Evolutionary conservation across 1,140 invertebrate genomes (phyloP).

Genomic region (Gonioctena quinquepunctata): DNA sequence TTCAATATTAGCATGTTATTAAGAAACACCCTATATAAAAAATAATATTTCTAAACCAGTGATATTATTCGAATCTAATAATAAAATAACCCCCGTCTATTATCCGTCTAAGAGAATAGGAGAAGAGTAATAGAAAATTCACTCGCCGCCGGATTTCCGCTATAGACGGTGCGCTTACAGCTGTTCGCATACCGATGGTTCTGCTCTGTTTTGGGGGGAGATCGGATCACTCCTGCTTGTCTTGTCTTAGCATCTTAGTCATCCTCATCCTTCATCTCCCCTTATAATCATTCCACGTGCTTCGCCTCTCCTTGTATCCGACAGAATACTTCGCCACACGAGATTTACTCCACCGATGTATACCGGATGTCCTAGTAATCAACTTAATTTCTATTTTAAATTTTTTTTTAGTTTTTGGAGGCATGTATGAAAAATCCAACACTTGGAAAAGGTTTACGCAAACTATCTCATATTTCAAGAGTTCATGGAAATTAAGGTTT

Average conservation of each 20-base stretch:
- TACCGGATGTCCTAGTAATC: neutral
- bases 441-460: too few relatives aligned
- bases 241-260: neutral
- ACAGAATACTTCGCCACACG: neutral
- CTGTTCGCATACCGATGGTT: neutral
- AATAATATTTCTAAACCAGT: too few relatives aligned
- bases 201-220: neutral
- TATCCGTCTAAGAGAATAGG: too few relatives aligned
- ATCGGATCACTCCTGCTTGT: neutral
- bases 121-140: neutral
- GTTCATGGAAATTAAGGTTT: too few relatives aligned
- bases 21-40: too few relatives aligned
- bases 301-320: neutral
- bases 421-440: too few relatives aligned
- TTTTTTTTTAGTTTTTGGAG: too few relatives aligned
- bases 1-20: too few relatives aligned
- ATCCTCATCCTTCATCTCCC: neutral
- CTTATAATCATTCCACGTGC: neutral
- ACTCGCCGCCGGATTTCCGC: neutral
- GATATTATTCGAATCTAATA: too few relatives aligned
- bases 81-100: too few relatives aligned
- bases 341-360: neutral
- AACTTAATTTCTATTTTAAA: too few relatives aligned
- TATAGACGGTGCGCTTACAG: neutral
- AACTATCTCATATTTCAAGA: too few relatives aligned